phyloP scores from a whole-genome alignment of 2,888 invertebrate genomes.

The Reticulitermes lucifugus region DNA sequence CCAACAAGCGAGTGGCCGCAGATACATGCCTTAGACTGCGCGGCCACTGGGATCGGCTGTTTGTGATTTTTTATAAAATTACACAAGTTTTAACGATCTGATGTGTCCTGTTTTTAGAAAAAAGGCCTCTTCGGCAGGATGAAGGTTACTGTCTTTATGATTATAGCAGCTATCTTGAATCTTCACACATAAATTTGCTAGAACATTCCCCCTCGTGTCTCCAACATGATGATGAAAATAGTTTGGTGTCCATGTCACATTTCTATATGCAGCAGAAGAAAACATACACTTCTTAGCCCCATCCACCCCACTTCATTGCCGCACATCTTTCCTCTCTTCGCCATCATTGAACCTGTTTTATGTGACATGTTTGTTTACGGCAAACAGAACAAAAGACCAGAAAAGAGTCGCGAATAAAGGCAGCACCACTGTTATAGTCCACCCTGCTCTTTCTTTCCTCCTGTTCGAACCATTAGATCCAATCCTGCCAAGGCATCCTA shows the following conservation, averaged over 20 bases:
- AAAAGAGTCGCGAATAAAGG: slow-evolving; percentile 27
- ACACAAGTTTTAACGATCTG: no score
- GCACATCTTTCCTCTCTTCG: neutral
- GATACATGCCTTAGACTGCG: no score
- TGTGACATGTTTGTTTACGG: slow-evolving; percentile 49
- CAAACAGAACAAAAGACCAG: slow-evolving; percentile 27
- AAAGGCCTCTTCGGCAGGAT: no score
- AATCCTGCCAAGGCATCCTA: slow-evolving; percentile 31
- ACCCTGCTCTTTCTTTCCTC: slow-evolving; percentile 26
- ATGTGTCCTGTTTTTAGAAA: no score
- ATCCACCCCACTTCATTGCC: neutral
- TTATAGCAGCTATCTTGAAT: no score
- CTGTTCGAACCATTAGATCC: slow-evolving; percentile 44
- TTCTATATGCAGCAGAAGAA: neutral
- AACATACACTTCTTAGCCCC: neutral
- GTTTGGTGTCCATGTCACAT: neutral
- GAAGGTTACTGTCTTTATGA: no score
- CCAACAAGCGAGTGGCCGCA: no score
- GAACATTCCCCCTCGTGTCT: no score
- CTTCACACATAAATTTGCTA: no score
- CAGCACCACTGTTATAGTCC: slow-evolving; percentile 25
- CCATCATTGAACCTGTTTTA: slow-evolving; percentile 34
- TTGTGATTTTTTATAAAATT: no score
- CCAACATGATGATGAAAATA: neutral
- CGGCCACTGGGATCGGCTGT: no score